Evolutionary conservation across 2,888 invertebrate species (phyloP).

Genomic region (Chrysodeixis includens): DNA sequence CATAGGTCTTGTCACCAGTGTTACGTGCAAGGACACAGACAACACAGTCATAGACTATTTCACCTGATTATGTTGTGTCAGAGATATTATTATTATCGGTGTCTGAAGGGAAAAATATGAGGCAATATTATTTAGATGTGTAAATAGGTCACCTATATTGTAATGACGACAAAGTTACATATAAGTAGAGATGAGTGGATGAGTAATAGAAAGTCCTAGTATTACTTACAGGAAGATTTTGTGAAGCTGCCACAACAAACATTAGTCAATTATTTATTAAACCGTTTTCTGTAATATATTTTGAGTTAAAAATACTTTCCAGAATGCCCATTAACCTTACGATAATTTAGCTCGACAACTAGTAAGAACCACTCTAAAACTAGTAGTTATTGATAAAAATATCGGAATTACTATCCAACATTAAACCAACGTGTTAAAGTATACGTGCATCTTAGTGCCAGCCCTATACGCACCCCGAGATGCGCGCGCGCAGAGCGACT

Average conservation of each 20-base stretch:
- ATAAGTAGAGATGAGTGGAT: background rate
- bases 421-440: too few relatives aligned
- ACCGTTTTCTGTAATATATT: too few relatives aligned
- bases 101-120: background rate
- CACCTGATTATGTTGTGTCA: conserved; percentile 1
- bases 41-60: background rate
- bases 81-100: conserved; percentile 2
- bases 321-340: too few relatives aligned
- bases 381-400: too few relatives aligned
- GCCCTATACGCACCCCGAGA: conserved; percentile 17
- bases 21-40: background rate
- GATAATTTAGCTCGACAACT: too few relatives aligned
- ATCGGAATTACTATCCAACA: too few relatives aligned
- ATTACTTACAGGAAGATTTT: too few relatives aligned
- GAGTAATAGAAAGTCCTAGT: too few relatives aligned
- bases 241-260: too few relatives aligned
- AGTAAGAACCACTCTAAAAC: too few relatives aligned
- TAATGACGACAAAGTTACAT: background rate
- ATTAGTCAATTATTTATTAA: too few relatives aligned
- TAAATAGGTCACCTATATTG: background rate
- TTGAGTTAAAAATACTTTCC: too few relatives aligned
- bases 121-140: background rate
- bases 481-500: conserved; percentile 20
- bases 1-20: background rate
- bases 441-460: conserved; percentile 5